Evolutionary conservation across 2,888 invertebrate species (phyloP), one percentile per base, ranked within the genome.

Genomic region (Drosophila sordidula): DNA sequence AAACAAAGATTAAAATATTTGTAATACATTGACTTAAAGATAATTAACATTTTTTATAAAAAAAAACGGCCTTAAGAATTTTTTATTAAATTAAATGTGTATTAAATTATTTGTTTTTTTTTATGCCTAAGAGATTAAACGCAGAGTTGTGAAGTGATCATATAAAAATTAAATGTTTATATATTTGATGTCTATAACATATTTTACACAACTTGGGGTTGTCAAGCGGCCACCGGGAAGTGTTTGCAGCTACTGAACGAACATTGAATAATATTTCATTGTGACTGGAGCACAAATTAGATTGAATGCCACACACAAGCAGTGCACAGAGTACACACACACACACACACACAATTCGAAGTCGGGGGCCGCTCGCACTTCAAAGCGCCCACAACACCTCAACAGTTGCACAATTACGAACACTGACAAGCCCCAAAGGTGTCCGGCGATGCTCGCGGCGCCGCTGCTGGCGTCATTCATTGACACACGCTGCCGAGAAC

Each of bases 391-490:
- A 51, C 39, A 54, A 74, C 69, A 71, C 67, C 67, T 62, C 67
- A 65, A 59, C 68, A 62, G 69, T 66, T 76, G 62, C 78, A 78
- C 74, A 74, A 78, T 70, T 78, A 78, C 78, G 56, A 59, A 51
- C 68, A 64, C 65, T 67, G 67, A 70, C 80, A 73, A 41, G 49
- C 59, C 63, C 73, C 70, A 66, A 73, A 84, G 82, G 85, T 83
- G 81, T 67, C 85, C 71, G 70, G 56, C 61, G 65, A 58, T 58
- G 66, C 65, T 25, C 38, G 47, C 44, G 56, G 59, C 47, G 56
- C 9, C 56, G 52, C 38, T 34, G 62, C 57, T 77, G 87, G 83
- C 87, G 83, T 76, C 83, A 82, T 63, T 64, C 81, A 81, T 78
- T 81, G 85, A 84, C 85, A 75, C 70, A 34, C 34, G 34, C 51